Evolutionary conservation across 2,888 invertebrate genomes (phyloP).

Genomic region (Lithophane semibrunnea): DNA sequence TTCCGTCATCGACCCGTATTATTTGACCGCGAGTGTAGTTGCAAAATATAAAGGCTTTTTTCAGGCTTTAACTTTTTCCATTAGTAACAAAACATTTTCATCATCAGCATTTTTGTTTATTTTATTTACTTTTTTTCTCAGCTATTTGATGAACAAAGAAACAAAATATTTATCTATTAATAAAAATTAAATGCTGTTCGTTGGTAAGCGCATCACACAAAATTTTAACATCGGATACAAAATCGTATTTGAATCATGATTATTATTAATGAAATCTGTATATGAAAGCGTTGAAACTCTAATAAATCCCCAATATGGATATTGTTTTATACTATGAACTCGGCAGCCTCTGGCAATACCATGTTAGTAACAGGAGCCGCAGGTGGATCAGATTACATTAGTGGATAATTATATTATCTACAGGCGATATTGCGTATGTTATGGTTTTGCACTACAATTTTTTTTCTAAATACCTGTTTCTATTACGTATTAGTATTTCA

Average conservation of each 20-base stretch:
- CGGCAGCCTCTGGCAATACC: neutral
- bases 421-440: neutral
- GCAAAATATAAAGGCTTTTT: neutral
- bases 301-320: neutral
- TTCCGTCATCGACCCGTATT: no score
- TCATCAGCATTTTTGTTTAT: no score
- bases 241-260: neutral
- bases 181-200: no score
- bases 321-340: neutral
- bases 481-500: neutral
- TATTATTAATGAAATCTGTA: neutral
- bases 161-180: no score
- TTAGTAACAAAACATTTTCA: neutral
- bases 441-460: neutral
- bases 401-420: neutral
- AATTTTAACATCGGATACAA: neutral
- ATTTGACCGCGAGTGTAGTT: neutral
- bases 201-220: no score
- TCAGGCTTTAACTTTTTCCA: neutral
- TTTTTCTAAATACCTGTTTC: neutral
- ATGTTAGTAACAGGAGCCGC: neutral
- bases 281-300: neutral
- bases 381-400: neutral
- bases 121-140: no score
- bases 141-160: no score